Conservation (phyloP, 2,888 invertebrate genomes). For the Liopterus haemorrhoidalis region DNA sequence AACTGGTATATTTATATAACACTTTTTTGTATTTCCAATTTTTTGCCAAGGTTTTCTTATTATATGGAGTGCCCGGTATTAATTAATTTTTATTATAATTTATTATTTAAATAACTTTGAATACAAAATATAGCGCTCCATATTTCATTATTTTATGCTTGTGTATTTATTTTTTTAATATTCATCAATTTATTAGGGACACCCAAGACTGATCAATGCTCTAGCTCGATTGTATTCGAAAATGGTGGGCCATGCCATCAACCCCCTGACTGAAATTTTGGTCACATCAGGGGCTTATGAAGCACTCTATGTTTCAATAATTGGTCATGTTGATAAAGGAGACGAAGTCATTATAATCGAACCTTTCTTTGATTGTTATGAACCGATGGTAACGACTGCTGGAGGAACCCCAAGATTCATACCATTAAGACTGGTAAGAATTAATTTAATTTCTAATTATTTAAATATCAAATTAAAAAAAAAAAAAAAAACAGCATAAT, state of each 20-base stretch:
- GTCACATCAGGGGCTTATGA: conserved; percentile 94
- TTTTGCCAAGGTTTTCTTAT: too few relatives aligned
- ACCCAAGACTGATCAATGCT: conserved; percentile 79
- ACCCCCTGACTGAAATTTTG: conserved; percentile 79
- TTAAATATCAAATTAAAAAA: conserved; percentile 8
- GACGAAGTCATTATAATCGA: conserved; percentile 96
- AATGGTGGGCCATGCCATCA: conserved; percentile 66
- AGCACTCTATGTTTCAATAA: conserved; percentile 77
- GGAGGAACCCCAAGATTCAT: conserved; percentile 84
- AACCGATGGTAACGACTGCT: conserved; percentile 85
- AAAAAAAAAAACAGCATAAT: conserved; percentile 5
- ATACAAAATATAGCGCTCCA: too few relatives aligned
- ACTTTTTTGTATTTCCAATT: too few relatives aligned
- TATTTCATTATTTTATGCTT: too few relatives aligned
- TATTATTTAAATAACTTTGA: too few relatives aligned
- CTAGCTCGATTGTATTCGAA: conserved; percentile 80
- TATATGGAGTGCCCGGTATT: too few relatives aligned
- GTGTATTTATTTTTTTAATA: conserved; percentile 12
- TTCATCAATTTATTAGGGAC: conserved; percentile 65
- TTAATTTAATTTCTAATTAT: conserved; percentile 9
- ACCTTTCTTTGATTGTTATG: conserved; percentile 97
- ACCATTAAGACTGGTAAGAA: conserved; percentile 71
- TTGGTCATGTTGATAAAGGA: conserved; percentile 77
- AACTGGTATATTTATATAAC: too few relatives aligned
- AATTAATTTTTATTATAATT: too few relatives aligned